Percentiles rank a stretch among this genome's conserved stretches.
phyloP scores from a whole-genome alignment of 2,888 invertebrate species.

The Agrochola lychnidis region DNA sequence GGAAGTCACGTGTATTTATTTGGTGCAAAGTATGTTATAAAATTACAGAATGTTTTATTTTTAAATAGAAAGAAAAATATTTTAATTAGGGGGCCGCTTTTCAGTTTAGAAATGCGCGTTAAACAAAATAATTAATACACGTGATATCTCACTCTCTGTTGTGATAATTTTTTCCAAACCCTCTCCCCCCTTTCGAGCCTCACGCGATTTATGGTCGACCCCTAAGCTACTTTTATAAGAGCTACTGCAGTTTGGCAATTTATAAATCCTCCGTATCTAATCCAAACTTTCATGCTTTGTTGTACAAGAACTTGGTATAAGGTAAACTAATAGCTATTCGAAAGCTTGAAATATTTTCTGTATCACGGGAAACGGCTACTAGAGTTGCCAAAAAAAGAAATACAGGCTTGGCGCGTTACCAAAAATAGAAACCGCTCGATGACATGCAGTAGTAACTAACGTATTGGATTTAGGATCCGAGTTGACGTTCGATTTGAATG shows the following conservation, averaged over 20 bases:
- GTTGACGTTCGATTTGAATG: conserved; percentile 17
- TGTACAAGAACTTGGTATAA: conserved; percentile 5
- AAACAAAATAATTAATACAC: too few species aligned
- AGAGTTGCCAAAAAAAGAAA: conserved; percentile 50
- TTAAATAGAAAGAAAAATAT: too few species aligned
- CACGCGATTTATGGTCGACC: too few species aligned
- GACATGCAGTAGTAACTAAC: conserved; percentile 48
- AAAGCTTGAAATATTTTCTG: conserved; percentile 25
- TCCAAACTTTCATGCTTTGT: not conserved
- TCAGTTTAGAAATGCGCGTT: too few species aligned
- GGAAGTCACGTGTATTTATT: too few species aligned
- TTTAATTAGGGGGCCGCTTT: too few species aligned
- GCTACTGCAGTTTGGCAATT: not conserved
- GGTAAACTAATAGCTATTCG: conserved; percentile 11
- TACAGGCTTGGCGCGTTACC: conserved; percentile 55
- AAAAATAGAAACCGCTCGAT: conserved; percentile 58
- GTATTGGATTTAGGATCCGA: conserved; percentile 36
- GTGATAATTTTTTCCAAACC: too few species aligned
- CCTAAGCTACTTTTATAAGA: not conserved
- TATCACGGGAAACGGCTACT: conserved; percentile 22
- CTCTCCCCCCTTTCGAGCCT: too few species aligned
- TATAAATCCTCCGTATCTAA: not conserved
- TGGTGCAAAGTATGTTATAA: too few species aligned
- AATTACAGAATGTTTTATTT: too few species aligned
- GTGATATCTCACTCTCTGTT: too few species aligned